Conservation (phyloP, 1,140 invertebrate genomes). For the Sminthurides bifidus region DNA sequence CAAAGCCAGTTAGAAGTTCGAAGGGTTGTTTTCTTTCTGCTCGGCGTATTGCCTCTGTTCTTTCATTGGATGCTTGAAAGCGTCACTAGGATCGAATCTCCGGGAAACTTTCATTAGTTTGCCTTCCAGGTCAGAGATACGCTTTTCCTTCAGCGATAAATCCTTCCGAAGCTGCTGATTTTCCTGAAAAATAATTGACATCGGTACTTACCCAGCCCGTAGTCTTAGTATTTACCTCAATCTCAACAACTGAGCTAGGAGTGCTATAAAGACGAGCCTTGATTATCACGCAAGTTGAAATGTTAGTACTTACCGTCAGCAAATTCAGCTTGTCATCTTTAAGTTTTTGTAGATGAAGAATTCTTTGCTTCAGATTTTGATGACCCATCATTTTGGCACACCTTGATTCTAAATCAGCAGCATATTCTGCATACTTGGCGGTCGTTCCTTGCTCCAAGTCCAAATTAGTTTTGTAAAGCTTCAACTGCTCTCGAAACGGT, state of each 20-base stretch:
- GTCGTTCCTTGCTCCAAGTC: constrained; percentile 37
- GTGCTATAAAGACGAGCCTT: no score
- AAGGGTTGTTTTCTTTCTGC: no score
- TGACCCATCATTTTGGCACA: constrained; percentile 51
- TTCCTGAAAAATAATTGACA: neutral
- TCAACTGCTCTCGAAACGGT: constrained; percentile 36
- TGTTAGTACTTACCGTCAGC: constrained; percentile 1
- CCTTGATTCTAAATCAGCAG: constrained; percentile 44
- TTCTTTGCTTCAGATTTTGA: constrained; percentile 55
- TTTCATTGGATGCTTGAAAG: neutral
- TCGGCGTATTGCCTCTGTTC: no score
- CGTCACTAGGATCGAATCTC: neutral
- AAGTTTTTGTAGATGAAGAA: constrained; percentile 50
- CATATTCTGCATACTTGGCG: constrained; percentile 34
- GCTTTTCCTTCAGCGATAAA: neutral
- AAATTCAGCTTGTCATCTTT: constrained; percentile 45
- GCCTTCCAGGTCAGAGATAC: neutral
- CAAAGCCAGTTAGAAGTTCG: no score
- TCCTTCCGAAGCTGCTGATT: neutral
- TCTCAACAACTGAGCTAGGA: neutral
- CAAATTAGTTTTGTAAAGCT: constrained; percentile 38
- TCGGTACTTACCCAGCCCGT: neutral
- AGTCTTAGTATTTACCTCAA: neutral
- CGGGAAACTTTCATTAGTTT: neutral
- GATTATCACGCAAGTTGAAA: no score